Conservation (phyloP, 2,113 vertebrate genomes). For the Protobothrops mucrosquamatus region DNA sequence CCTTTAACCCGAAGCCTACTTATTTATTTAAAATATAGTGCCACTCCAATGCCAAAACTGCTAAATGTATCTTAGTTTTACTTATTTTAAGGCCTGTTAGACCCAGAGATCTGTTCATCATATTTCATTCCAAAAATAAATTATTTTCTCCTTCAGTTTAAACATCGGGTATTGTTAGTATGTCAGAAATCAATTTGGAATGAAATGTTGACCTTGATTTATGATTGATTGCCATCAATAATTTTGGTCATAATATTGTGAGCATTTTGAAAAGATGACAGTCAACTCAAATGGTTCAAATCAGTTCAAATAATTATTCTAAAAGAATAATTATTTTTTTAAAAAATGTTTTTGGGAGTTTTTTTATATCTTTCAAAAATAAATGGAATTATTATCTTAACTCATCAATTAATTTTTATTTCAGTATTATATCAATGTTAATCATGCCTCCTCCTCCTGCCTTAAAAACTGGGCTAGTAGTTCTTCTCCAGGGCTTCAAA, state of each 20-base stretch:
- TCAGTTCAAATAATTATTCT: background rate
- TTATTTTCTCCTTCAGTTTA: background rate
- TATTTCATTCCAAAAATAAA: background rate
- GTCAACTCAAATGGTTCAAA: background rate
- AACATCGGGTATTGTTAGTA: background rate
- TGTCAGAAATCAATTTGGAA: background rate
- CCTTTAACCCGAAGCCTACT: background rate
- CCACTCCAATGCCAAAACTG: background rate
- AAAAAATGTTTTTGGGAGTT: background rate
- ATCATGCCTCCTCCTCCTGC: background rate
- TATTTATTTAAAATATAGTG: background rate
- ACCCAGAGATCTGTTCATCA: background rate
- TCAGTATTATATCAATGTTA: background rate
- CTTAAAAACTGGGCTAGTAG: constrained; percentile 13
- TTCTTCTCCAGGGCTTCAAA: background rate
- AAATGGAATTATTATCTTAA: background rate
- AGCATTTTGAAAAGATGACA: background rate
- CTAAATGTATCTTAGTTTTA: background rate
- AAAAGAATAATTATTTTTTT: background rate
- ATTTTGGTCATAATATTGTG: background rate
- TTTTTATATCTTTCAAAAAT: background rate
- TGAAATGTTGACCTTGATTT: background rate
- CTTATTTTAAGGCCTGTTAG: background rate
- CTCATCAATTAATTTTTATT: constrained; percentile 1
- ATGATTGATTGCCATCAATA: background rate